Conservation (phyloP, 2,113 vertebrate genomes). For the Uropsilus gracilis region DNA sequence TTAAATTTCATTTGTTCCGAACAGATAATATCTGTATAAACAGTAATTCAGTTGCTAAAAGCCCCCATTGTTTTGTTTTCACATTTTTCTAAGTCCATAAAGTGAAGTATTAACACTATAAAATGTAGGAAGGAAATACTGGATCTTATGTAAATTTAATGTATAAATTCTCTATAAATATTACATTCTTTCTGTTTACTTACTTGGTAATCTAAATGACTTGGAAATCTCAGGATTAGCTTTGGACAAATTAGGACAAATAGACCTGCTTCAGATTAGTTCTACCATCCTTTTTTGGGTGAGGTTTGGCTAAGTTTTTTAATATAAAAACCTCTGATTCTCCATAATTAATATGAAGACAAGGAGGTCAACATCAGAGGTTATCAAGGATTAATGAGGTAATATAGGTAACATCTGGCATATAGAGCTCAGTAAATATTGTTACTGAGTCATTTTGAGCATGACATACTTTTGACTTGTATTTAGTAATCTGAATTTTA, state of each 20-base stretch:
- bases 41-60: conserved; percentile 60
- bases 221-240: not conserved
- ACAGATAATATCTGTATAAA: conserved; percentile 64
- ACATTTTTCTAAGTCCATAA: conserved; percentile 55
- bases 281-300: not conserved
- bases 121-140: conserved; percentile 36
- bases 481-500: not conserved
- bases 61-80: conserved; percentile 43
- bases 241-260: not conserved
- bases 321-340: not conserved
- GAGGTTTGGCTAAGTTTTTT: not conserved
- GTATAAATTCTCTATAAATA: conserved; percentile 38
- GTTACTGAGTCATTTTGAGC: not conserved
- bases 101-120: conserved; percentile 46
- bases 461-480: not conserved
- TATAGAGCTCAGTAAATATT: not conserved
- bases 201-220: not conserved
- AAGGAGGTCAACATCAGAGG: not conserved
- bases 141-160: conserved; percentile 40
- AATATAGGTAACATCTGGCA: not conserved
- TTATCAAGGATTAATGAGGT: not conserved
- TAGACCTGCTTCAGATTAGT: not conserved
- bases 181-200: not conserved
- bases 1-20: conserved; percentile 63
- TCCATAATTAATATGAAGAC: not conserved